phyloP scores from a whole-genome alignment of 1,140 invertebrate genomes.

The Hylyphantes graminicola region DNA sequence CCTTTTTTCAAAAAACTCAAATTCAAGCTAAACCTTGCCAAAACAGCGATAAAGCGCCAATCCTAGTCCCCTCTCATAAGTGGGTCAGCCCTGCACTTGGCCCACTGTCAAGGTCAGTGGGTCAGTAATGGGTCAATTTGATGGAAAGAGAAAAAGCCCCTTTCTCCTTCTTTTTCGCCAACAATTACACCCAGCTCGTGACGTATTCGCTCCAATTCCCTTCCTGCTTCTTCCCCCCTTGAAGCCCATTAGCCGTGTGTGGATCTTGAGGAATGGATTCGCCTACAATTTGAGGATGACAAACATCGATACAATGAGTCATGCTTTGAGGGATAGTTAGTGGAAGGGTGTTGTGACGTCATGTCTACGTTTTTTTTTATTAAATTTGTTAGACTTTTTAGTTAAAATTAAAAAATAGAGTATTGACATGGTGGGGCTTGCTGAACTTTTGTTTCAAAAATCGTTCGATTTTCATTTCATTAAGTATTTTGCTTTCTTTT shows the following conservation, averaged over 20 bases:
- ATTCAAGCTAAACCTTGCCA: no score
- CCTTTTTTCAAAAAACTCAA: no score
- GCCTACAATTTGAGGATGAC: neutral
- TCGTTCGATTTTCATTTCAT: no score
- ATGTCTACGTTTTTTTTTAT: no score
- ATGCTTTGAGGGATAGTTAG: slow-evolving; percentile 8
- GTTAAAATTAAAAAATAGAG: no score
- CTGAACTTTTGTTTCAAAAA: no score
- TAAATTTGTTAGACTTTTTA: no score
- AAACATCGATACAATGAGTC: slow-evolving; percentile 24
- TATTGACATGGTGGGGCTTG: no score
- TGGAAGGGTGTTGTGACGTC: neutral
- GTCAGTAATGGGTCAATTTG: slow-evolving; percentile 55
- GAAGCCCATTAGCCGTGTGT: neutral
- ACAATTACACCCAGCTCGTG: slow-evolving; percentile 39
- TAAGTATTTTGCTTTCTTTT: no score
- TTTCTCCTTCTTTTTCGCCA: neutral
- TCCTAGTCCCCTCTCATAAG: neutral
- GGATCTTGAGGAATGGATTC: slow-evolving; percentile 4
- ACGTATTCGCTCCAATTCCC: slow-evolving; percentile 52
- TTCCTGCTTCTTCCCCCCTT: slow-evolving; percentile 4
- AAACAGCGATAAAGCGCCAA: slow-evolving; percentile 41
- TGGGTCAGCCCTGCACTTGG: slow-evolving; percentile 57
- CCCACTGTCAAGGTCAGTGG: slow-evolving; percentile 60
- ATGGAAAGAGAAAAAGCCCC: slow-evolving; percentile 22